Percentiles rank a stretch among this genome's conserved stretches.
These are phyloP conservation scores for Tenualosa ilisha DNA, from an alignment of 2,797 vertebrate genomes.

Conservation along the genomic window DNA sequence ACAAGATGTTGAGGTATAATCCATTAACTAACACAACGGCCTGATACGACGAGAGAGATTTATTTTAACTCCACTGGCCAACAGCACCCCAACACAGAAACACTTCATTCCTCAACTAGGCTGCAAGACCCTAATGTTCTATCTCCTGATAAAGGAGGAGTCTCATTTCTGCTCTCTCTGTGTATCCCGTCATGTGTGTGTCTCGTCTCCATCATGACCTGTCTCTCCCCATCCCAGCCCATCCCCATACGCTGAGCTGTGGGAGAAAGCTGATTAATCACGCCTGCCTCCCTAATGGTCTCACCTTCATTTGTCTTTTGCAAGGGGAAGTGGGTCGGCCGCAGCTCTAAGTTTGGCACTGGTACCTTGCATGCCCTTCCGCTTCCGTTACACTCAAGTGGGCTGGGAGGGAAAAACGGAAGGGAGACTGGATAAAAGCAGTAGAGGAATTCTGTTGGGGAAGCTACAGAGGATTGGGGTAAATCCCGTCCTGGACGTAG, in stretches of 20 bases:
- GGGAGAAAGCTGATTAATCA: slow-evolving; percentile 19
- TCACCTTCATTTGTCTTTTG: slow-evolving; percentile 31
- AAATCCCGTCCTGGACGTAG: background rate
- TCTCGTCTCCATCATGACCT: background rate
- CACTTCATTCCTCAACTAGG: background rate
- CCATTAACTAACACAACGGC: background rate
- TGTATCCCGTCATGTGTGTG: background rate
- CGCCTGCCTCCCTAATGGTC: slow-evolving; percentile 19
- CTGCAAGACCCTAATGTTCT: background rate
- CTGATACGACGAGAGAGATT: background rate
- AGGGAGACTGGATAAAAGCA: background rate
- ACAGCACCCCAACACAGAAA: background rate
- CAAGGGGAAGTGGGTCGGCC: slow-evolving; percentile 6
- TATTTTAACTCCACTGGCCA: background rate
- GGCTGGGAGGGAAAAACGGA: background rate
- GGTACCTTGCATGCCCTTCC: background rate
- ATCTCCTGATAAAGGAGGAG: background rate
- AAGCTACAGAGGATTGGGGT: background rate
- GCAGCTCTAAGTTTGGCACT: background rate
- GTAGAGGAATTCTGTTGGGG: background rate
- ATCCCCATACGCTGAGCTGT: background rate
- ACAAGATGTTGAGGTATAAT: background rate
- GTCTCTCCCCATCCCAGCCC: background rate
- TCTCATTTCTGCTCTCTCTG: background rate
- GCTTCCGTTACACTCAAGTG: background rate